Percentiles rank a stretch among this genome's conserved stretches.
Conservation (phyloP, 1,140 invertebrate species). For the Sogatella furcifera region DNA sequence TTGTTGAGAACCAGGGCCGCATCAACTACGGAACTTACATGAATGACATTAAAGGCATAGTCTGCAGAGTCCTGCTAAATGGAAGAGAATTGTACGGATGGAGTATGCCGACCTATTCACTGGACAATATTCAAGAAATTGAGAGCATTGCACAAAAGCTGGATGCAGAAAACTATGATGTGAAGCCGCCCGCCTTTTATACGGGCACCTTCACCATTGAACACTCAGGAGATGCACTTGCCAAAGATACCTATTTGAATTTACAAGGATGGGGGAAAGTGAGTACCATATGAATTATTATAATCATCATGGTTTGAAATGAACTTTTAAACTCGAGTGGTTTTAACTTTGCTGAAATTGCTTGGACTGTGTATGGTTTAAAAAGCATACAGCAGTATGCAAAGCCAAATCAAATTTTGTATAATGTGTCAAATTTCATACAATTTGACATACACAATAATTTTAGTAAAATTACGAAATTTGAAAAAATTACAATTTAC, state of each 20-base stretch:
- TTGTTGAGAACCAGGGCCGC: conserved; percentile 76
- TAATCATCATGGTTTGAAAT: too few species aligned
- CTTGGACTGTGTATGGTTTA: too few species aligned
- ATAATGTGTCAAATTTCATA: too few species aligned
- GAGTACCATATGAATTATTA: conserved; percentile 1
- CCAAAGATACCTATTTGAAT: conserved; percentile 51
- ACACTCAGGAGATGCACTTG: neutral
- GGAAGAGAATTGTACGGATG: conserved; percentile 9
- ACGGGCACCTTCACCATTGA: neutral
- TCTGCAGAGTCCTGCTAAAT: conserved; percentile 16
- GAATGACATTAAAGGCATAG: conserved; percentile 51
- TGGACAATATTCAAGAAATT: conserved; percentile 9
- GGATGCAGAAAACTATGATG: neutral
- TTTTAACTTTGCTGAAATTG: too few species aligned
- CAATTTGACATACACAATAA: too few species aligned
- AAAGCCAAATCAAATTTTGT: too few species aligned
- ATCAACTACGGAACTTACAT: conserved; percentile 55
- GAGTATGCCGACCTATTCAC: conserved; percentile 15
- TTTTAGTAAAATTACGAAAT: too few species aligned
- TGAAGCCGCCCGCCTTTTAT: neutral
- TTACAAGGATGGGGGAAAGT: conserved; percentile 55
- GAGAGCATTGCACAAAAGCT: neutral
- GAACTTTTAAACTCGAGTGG: too few species aligned
- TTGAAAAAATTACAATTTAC: too few species aligned
- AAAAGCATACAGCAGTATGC: too few species aligned